Conservation (phyloP, 2,888 invertebrate species). For the Lottia gigantea region DNA sequence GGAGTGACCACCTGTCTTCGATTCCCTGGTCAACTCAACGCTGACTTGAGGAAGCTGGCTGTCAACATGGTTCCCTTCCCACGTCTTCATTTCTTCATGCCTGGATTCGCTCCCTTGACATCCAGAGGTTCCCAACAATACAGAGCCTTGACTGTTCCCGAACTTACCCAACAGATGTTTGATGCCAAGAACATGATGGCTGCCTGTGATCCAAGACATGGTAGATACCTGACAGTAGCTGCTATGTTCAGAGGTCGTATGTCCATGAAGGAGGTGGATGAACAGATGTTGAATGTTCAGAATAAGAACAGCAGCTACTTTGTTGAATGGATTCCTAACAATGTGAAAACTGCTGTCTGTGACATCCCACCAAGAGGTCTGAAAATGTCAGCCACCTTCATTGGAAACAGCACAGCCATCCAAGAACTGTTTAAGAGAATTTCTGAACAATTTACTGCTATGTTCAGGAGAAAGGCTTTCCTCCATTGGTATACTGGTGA, state of each 20-base stretch:
- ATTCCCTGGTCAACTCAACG: slow-evolving; percentile 8
- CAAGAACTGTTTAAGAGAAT: slow-evolving; percentile 7
- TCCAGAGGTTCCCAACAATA: background rate
- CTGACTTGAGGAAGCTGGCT: background rate
- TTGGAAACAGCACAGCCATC: slow-evolving; percentile 8
- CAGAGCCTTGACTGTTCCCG: background rate
- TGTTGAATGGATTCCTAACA: slow-evolving; percentile 9
- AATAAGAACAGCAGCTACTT: slow-evolving; percentile 9
- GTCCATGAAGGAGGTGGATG: slow-evolving; percentile 9
- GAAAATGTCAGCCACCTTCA: slow-evolving; percentile 1
- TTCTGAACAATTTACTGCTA: slow-evolving; percentile 1
- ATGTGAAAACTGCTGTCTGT: slow-evolving; percentile 2
- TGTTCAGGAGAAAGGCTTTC: slow-evolving; percentile 7
- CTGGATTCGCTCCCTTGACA: background rate
- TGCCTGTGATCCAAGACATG: background rate
- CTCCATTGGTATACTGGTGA: slow-evolving; percentile 11
- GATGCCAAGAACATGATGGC: slow-evolving; percentile 11
- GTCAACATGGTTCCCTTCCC: slow-evolving; percentile 7
- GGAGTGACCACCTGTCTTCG: background rate
- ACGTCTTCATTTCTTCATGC: slow-evolving; percentile 5
- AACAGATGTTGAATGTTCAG: slow-evolving; percentile 7
- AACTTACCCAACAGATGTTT: slow-evolving; percentile 7
- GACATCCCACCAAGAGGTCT: slow-evolving; percentile 11
- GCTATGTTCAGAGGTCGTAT: slow-evolving; percentile 5
- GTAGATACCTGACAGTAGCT: background rate